phyloP scores from a whole-genome alignment of 2,113 vertebrate species.

The Microcebus ravelobensis region DNA sequence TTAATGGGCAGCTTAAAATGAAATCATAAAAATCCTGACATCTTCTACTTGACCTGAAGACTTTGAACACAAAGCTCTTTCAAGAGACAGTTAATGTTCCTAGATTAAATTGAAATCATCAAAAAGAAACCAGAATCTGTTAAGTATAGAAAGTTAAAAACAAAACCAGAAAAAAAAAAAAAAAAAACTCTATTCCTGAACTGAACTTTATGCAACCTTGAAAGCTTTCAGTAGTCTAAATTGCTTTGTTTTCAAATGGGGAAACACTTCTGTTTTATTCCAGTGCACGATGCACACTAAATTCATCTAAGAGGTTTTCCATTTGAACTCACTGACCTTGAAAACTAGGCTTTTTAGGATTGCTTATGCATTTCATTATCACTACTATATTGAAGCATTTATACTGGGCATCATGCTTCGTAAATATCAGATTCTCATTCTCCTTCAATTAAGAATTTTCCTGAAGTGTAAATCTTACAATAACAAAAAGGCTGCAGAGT shows the following conservation, averaged over 20 bases:
- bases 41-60: conserved; percentile 33
- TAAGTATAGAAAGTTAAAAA: not conserved
- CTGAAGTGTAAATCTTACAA: not conserved
- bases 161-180: not conserved
- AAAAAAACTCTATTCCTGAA: not conserved
- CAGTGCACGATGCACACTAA: not conserved
- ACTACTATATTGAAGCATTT: not conserved
- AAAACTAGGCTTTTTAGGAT: not conserved
- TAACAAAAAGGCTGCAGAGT: not conserved
- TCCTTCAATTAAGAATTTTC: not conserved
- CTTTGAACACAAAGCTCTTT: conserved; percentile 46
- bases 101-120: not conserved
- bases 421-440: conserved; percentile 24
- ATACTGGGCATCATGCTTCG: not conserved
- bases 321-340: conserved; percentile 16
- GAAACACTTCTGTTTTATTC: conserved; percentile 13
- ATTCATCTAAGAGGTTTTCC: not conserved
- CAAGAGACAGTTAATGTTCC: not conserved
- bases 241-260: conserved; percentile 31
- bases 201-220: conserved; percentile 5
- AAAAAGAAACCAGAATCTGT: not conserved
- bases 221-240: not conserved
- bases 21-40: not conserved
- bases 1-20: not conserved
- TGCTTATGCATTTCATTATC: not conserved